Percentiles rank a stretch among this genome's conserved stretches.
These are phyloP conservation scores for Myotis lucifugus DNA, from an alignment of 2,113 vertebrate genomes.

Conservation along the genomic window DNA sequence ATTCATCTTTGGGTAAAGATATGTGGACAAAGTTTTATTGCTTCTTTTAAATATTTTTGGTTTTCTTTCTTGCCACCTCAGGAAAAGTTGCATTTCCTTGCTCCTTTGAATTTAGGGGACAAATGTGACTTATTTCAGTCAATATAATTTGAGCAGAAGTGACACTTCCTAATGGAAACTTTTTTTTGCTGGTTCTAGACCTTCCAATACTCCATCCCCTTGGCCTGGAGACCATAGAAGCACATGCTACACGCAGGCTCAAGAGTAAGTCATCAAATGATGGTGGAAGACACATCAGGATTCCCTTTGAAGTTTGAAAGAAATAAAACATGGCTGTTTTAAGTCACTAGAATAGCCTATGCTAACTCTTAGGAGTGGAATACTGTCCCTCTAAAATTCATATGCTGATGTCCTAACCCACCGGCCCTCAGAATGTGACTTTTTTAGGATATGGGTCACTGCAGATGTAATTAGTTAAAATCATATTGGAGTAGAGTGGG, in stretches of 20 bases:
- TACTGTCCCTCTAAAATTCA: neutral
- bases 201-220: fast-evolving
- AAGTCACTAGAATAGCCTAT: neutral
- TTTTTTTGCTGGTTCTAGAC: neutral
- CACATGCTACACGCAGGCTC: fast-evolving
- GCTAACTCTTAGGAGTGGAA: neutral
- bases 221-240: neutral
- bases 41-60: neutral
- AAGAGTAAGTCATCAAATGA: no score
- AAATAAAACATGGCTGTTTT: neutral
- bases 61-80: neutral
- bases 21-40: neutral
- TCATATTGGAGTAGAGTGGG: neutral
- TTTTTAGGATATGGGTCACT: neutral
- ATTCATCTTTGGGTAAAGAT: neutral
- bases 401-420: neutral
- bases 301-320: neutral
- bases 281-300: neutral
- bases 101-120: neutral
- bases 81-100: neutral
- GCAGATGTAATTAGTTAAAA: neutral
- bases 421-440: neutral
- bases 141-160: neutral
- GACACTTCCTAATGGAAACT: neutral
- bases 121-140: neutral